Conservation (phyloP, 2,113 vertebrate species). For the Onychorhynchus coronatus region DNA sequence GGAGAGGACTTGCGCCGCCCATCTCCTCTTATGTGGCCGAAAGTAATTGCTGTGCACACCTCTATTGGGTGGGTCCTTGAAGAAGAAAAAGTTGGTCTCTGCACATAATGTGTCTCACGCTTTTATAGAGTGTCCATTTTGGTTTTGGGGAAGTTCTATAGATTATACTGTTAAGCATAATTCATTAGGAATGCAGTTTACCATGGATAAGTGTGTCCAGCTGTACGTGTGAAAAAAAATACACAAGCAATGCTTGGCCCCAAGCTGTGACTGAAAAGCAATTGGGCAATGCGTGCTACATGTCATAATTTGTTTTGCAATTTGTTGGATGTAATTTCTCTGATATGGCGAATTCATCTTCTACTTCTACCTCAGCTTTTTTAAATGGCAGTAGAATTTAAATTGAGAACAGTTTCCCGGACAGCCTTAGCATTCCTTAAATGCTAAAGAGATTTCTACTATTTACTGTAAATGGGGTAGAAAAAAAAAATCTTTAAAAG, state of each 20-base stretch:
- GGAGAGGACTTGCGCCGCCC: not conserved
- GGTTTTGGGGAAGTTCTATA: not conserved
- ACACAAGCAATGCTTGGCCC: conserved; percentile 13
- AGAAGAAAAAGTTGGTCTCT: not conserved
- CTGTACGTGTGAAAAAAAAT: conserved; percentile 9
- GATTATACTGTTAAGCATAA: not conserved
- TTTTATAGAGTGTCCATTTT: not conserved
- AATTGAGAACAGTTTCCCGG: not conserved
- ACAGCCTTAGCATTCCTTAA: not conserved
- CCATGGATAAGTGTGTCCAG: conserved; percentile 1
- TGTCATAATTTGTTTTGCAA: conserved; percentile 29
- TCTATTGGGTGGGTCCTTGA: not conserved
- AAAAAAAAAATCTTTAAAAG: not conserved
- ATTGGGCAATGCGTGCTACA: not conserved
- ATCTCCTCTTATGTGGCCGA: not conserved
- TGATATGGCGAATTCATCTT: not conserved
- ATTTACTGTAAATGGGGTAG: not conserved
- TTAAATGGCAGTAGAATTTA: not conserved
- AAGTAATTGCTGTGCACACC: not conserved
- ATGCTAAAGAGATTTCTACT: not conserved
- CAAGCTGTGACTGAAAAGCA: conserved; percentile 30
- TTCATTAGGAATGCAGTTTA: conserved; percentile 28
- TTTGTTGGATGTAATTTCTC: conserved; percentile 25
- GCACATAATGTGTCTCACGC: not conserved
- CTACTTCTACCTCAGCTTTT: not conserved